A percentile compares a stretch with the other conserved stretches of the same genome.
Evolutionary conservation across 2,797 vertebrate genomes (phyloP).

Genomic region (Microctenopoma lineatum): DNA sequence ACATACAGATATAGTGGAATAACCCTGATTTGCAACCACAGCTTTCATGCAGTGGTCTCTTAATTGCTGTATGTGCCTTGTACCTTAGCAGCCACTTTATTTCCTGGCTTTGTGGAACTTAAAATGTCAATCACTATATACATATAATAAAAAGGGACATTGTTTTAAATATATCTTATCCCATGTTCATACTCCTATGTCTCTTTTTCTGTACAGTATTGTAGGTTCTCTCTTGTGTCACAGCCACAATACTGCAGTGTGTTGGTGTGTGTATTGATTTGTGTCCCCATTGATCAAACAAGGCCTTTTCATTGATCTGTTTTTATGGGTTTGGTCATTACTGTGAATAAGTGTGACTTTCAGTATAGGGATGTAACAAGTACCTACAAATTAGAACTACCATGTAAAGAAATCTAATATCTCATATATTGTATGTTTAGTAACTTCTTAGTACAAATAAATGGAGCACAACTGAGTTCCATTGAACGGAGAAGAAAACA

Average conservation of each 20-base stretch:
- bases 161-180: too few species aligned
- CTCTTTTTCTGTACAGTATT: not conserved
- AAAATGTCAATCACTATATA: too few species aligned
- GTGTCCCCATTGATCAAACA: conserved; percentile 39
- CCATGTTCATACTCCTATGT: not conserved
- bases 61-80: too few species aligned
- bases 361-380: conserved; percentile 2
- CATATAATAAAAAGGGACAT: too few species aligned
- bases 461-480: conserved; percentile 9
- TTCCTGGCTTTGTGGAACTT: too few species aligned
- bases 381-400: conserved; percentile 12
- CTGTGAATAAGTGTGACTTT: conserved; percentile 22
- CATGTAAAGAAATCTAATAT: conserved; percentile 6
- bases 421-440: not conserved
- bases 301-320: conserved; percentile 39
- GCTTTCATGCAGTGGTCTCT: too few species aligned
- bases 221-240: not conserved
- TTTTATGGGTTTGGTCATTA: conserved; percentile 32
- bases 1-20: too few species aligned
- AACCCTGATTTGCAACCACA: too few species aligned
- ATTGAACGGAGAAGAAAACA: not conserved
- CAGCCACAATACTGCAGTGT: conserved; percentile 7
- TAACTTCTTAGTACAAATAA: conserved; percentile 10
- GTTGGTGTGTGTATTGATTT: conserved; percentile 13
- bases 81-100: too few species aligned